Conservation (phyloP, 2,113 vertebrate genomes). For the Planiliza haematocheilus region DNA sequence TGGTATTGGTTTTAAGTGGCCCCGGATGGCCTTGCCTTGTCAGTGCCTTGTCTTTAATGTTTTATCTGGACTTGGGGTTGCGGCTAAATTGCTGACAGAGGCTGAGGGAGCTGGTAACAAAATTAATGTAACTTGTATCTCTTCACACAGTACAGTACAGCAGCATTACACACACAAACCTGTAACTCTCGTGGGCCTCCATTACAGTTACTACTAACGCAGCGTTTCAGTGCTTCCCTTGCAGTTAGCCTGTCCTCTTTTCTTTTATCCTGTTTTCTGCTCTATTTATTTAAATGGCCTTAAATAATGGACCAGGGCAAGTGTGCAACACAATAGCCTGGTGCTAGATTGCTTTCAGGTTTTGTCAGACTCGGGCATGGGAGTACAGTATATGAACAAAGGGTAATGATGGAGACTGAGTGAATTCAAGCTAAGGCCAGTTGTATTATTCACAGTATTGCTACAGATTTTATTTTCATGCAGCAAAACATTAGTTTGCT, state of each 20-base stretch:
- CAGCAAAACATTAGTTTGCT: neutral
- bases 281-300: slow-evolving; percentile 58
- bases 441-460: too few species aligned
- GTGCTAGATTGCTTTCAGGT: slow-evolving; percentile 21
- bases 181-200: slow-evolving; percentile 12
- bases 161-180: slow-evolving; percentile 29
- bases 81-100: slow-evolving; percentile 59
- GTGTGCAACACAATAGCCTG: slow-evolving; percentile 27
- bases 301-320: slow-evolving; percentile 37
- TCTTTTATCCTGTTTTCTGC: slow-evolving; percentile 61
- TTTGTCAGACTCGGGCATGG: neutral
- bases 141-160: slow-evolving; percentile 20
- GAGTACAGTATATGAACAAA: slow-evolving; percentile 13
- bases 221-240: slow-evolving; percentile 41
- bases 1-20: slow-evolving; percentile 75
- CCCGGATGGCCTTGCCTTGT: slow-evolving; percentile 67
- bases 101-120: slow-evolving; percentile 25
- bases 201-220: slow-evolving; percentile 35
- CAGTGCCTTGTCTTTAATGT: slow-evolving; percentile 73
- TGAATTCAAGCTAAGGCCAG: too few species aligned
- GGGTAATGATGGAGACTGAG: neutral
- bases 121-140: slow-evolving; percentile 35
- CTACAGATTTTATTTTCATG: neutral
- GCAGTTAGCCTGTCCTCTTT: slow-evolving; percentile 18
- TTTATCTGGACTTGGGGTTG: slow-evolving; percentile 65